Evolutionary conservation across 2,113 vertebrate genomes (phyloP).

Genomic region (Oncorhynchus nerka): DNA sequence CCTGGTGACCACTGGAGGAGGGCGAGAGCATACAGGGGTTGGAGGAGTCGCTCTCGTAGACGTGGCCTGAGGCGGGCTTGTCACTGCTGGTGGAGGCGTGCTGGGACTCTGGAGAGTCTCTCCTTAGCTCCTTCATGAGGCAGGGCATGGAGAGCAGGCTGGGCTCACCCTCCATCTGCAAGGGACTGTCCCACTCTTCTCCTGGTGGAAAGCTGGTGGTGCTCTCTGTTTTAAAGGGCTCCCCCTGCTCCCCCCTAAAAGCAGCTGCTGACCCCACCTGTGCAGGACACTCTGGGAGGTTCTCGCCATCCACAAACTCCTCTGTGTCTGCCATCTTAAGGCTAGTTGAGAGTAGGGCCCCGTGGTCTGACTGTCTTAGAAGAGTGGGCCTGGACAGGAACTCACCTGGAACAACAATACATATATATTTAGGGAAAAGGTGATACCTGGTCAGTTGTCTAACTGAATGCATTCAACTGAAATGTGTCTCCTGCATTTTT

Average conservation of each 20-base stretch:
- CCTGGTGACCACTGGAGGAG: constrained; percentile 94
- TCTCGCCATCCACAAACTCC: constrained; percentile 85
- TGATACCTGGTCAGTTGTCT: no score
- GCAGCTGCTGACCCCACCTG: constrained; percentile 68
- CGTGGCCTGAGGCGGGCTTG: constrained; percentile 68
- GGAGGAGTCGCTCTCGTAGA: constrained; percentile 95
- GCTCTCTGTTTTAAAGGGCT: constrained; percentile 78
- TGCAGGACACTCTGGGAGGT: constrained; percentile 77
- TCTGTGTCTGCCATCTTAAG: constrained; percentile 96
- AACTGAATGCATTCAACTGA: no score
- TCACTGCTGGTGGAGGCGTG: constrained; percentile 83
- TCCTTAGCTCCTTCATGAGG: constrained; percentile 90
- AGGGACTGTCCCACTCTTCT: constrained; percentile 74
- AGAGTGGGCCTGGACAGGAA: constrained; percentile 57
- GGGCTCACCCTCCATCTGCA: constrained; percentile 76
- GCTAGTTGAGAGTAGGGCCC: constrained; percentile 74
- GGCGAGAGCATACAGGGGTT: constrained; percentile 96
- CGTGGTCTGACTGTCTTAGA: constrained; percentile 76
- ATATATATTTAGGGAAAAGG: no score
- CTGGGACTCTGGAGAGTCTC: constrained; percentile 91
- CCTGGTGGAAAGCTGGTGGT: constrained; percentile 64
- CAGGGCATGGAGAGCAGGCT: constrained; percentile 91
- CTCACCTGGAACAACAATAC: constrained; percentile 46
- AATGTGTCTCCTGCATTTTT: no score
- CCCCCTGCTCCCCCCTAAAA: constrained; percentile 73